These are phyloP conservation scores for Allolobophora icterica DNA, from an alignment of 2,888 invertebrate species.

Conservation along the genomic window DNA sequence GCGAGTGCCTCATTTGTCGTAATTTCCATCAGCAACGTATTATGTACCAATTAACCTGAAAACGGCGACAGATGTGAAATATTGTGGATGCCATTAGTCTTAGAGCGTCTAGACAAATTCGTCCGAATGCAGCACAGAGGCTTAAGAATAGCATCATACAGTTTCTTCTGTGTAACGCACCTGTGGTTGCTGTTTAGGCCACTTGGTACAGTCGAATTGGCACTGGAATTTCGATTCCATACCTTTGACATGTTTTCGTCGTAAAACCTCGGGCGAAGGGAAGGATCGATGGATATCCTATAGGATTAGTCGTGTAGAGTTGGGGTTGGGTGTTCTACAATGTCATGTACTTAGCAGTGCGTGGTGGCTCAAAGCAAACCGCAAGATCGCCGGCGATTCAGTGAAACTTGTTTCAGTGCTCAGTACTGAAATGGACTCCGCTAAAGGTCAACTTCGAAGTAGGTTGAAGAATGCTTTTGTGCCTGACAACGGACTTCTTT, in stretches of 20 bases:
- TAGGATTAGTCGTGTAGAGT: background rate
- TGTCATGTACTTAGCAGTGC: too few species aligned
- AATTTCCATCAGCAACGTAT: background rate
- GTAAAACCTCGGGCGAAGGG: background rate
- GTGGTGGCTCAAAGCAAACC: background rate
- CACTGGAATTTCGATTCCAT: background rate
- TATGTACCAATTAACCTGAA: background rate
- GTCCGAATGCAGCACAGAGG: background rate
- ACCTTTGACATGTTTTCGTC: background rate
- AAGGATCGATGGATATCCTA: background rate
- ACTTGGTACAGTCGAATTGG: constrained; percentile 2
- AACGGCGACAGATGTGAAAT: background rate
- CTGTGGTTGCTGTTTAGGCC: background rate
- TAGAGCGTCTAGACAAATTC: background rate
- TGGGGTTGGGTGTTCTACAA: background rate
- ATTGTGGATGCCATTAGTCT: background rate
- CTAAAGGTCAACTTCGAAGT: background rate
- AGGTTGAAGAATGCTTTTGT: constrained; percentile 17
- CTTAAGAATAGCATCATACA: background rate
- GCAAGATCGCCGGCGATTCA: background rate
- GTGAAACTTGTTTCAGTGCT: background rate
- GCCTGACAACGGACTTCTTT: background rate
- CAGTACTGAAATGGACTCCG: background rate
- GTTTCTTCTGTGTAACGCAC: background rate
- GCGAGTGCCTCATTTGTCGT: too few species aligned